Percentiles rank a stretch among this genome's conserved stretches.
These are phyloP conservation scores for Sebastes reedi DNA, from an alignment of 2,797 vertebrate species.

Conservation along the genomic window DNA sequence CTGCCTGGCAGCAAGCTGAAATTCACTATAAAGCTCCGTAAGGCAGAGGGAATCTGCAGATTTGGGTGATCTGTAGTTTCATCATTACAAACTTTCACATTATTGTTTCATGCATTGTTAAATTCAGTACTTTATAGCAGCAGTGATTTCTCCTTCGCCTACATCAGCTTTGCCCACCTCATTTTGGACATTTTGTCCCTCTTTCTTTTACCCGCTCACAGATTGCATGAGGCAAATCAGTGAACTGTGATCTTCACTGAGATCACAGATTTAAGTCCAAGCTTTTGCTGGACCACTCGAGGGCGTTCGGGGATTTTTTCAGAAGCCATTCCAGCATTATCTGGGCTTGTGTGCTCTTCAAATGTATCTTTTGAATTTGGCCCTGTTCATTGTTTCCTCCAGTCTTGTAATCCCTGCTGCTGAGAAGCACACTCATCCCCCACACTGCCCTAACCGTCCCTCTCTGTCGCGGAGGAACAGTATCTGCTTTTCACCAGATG, in stretches of 20 bases:
- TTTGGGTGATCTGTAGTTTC: neutral
- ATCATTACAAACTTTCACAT: neutral
- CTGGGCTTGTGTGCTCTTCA: constrained; percentile 20
- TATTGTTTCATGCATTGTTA: neutral
- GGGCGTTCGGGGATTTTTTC: constrained; percentile 9
- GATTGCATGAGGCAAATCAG: constrained; percentile 13
- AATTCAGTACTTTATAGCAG: neutral
- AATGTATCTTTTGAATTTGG: constrained; percentile 28
- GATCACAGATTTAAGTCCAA: constrained; percentile 38
- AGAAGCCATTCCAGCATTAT: constrained; percentile 21
- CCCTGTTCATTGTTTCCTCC: constrained; percentile 1
- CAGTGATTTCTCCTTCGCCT: neutral
- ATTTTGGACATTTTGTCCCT: constrained; percentile 11
- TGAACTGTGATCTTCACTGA: constrained; percentile 30
- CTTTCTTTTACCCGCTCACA: constrained; percentile 5
- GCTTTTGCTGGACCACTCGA: constrained; percentile 25
- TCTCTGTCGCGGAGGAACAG: neutral
- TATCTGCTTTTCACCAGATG: constrained; percentile 1
- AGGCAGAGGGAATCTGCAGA: neutral
- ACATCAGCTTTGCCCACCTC: neutral
- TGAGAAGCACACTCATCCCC: neutral
- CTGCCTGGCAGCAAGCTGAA: neutral
- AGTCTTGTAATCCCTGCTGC: neutral
- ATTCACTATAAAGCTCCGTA: neutral
- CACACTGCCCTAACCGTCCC: neutral